A percentile compares a stretch with the other conserved stretches of the same genome.
Conservation (phyloP, 2,797 vertebrate genomes). For the Mycteria americana region DNA sequence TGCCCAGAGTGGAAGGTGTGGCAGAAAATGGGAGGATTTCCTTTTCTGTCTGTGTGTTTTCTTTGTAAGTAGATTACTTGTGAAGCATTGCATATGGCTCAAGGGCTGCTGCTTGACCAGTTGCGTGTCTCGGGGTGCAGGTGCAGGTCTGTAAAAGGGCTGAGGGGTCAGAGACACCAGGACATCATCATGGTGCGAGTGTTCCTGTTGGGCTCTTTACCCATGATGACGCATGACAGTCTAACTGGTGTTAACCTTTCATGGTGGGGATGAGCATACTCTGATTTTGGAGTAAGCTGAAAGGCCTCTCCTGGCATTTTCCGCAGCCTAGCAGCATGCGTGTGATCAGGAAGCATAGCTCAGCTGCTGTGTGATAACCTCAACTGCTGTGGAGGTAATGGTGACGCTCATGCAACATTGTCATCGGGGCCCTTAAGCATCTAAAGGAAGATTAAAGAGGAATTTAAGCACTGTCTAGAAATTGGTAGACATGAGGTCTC, state of each 20-base stretch:
- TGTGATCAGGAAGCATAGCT: background rate
- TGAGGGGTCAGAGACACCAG: background rate
- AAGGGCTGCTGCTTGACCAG: background rate
- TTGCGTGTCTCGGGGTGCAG: background rate
- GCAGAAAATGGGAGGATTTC: background rate
- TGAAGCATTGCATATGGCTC: background rate
- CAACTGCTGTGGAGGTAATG: background rate
- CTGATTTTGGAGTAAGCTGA: background rate
- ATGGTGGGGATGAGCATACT: background rate
- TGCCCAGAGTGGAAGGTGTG: background rate
- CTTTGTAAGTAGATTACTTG: conserved; percentile 2
- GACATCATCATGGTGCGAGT: background rate
- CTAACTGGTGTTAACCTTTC: background rate
- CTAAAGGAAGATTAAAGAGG: background rate
- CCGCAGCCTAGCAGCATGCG: background rate
- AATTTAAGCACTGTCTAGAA: background rate
- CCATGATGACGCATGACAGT: fast-evolving
- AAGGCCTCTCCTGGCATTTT: background rate
- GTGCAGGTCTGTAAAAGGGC: background rate
- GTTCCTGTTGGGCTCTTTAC: background rate
- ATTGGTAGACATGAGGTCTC: background rate
- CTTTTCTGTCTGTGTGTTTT: conserved; percentile 10
- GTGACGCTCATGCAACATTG: fast-evolving
- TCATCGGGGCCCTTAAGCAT: background rate
- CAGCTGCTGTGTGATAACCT: background rate